A percentile compares a stretch with the other conserved stretches of the same genome.
phyloP scores from a whole-genome alignment of 2,888 invertebrate species.

The Crocallis elinguaria region DNA sequence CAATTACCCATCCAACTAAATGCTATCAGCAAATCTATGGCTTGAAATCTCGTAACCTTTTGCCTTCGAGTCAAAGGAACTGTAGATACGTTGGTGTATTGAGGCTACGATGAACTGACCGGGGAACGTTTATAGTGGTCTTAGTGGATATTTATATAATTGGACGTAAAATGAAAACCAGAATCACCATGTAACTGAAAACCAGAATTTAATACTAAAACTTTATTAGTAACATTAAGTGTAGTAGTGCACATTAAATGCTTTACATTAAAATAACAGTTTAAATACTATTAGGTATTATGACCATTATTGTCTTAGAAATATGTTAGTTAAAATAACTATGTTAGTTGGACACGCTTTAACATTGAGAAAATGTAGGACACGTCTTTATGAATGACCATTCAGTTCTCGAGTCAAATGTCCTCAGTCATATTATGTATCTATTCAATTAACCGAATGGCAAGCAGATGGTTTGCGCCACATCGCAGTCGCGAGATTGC shows the following conservation, averaged over 20 bases:
- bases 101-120: constrained; percentile 41
- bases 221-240: no score
- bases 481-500: constrained; percentile 40
- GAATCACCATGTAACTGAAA: no score
- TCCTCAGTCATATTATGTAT: constrained; percentile 24
- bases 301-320: neutral
- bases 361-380: constrained; percentile 17
- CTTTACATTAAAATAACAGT: neutral
- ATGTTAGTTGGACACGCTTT: neutral
- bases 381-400: constrained; percentile 12
- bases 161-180: no score
- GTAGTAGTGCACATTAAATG: no score
- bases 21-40: constrained; percentile 80
- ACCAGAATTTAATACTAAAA: neutral
- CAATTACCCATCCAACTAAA: constrained; percentile 79
- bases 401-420: constrained; percentile 13
- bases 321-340: neutral
- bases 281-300: neutral
- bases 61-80: constrained; percentile 72
- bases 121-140: constrained; percentile 50
- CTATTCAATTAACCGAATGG: constrained; percentile 38
- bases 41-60: constrained; percentile 81
- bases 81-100: constrained; percentile 40
- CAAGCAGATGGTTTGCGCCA: constrained; percentile 37
- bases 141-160: constrained; percentile 18